These are phyloP conservation scores for Lepetodrilus schrolli DNA, from an alignment of 2,888 invertebrate genomes.

Conservation along the genomic window DNA sequence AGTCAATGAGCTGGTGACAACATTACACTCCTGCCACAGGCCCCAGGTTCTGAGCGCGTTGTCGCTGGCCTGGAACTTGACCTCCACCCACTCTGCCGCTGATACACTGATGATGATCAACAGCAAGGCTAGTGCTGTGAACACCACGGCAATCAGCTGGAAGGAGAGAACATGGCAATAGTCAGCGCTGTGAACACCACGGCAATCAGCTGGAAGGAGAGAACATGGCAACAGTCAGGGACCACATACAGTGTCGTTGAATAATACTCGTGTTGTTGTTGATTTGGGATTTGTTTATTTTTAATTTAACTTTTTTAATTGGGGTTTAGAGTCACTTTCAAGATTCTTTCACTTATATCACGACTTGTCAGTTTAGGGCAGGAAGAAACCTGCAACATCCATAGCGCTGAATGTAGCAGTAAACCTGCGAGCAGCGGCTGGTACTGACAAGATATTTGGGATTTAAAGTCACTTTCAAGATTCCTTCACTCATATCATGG, in stretches of 20 bases:
- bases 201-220: conserved; percentile 2
- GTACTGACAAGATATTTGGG: too few species aligned
- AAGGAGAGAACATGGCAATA: neutral
- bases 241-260: too few species aligned
- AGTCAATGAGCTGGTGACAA: neutral
- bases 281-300: neutral
- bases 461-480: too few species aligned
- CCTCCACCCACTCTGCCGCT: conserved; percentile 28
- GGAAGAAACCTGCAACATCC: too few species aligned
- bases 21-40: conserved; percentile 27
- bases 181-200: conserved; percentile 23
- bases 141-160: conserved; percentile 25
- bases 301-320: neutral
- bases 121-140: conserved; percentile 11
- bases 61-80: neutral
- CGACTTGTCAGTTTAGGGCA: too few species aligned
- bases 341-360: too few species aligned
- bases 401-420: too few species aligned
- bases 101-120: conserved; percentile 24
- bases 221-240: too few species aligned
- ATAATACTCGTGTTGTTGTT: neutral
- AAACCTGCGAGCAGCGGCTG: too few species aligned
- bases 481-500: too few species aligned
- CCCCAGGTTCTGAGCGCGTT: conserved; percentile 10
- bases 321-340: too few species aligned